phyloP scores from a whole-genome alignment of 2,888 invertebrate genomes.

The Drosophila siamana region DNA sequence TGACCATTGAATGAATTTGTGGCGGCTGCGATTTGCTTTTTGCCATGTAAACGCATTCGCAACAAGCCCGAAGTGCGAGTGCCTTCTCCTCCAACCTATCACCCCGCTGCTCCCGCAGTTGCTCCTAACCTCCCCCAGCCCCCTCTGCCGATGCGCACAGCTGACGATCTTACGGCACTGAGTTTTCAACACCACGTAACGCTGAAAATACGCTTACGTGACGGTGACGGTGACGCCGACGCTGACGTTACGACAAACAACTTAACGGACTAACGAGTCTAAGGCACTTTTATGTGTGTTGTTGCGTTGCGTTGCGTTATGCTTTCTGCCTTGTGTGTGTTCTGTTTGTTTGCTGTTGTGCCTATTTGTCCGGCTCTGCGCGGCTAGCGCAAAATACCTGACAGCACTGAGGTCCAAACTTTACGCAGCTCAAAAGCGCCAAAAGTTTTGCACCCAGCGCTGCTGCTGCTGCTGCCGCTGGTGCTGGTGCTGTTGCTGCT shows the following conservation, averaged over 20 bases:
- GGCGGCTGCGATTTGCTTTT: constrained; percentile 74
- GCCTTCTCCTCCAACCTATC: constrained; percentile 6
- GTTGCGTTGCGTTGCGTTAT: constrained; percentile 1
- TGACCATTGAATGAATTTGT: constrained; percentile 84
- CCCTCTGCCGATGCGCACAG: constrained; percentile 46
- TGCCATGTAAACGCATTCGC: constrained; percentile 82
- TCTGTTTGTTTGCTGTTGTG: constrained; percentile 8
- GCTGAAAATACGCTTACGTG: constrained; percentile 29
- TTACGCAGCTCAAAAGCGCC: constrained; percentile 60
- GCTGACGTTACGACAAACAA: constrained; percentile 42
- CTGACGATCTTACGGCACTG: constrained; percentile 70
- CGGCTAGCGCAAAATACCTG: constrained; percentile 68
- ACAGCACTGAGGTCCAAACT: constrained; percentile 59
- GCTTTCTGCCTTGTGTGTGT: neutral
- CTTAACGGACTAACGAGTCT: constrained; percentile 60
- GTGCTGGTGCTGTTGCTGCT: constrained; percentile 7
- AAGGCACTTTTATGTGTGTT: constrained; percentile 48
- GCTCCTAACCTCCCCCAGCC: neutral
- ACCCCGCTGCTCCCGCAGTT: neutral
- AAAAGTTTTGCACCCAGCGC: constrained; percentile 40
- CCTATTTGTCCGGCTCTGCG: constrained; percentile 57
- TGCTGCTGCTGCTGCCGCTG: neutral
- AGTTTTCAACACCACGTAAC: constrained; percentile 73
- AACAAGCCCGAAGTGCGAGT: constrained; percentile 59
- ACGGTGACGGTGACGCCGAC: constrained; percentile 38